Percentiles rank a stretch among this genome's conserved stretches.
Evolutionary conservation across 1,140 invertebrate species (phyloP).

Genomic region (Latrodectus geometricus): DNA sequence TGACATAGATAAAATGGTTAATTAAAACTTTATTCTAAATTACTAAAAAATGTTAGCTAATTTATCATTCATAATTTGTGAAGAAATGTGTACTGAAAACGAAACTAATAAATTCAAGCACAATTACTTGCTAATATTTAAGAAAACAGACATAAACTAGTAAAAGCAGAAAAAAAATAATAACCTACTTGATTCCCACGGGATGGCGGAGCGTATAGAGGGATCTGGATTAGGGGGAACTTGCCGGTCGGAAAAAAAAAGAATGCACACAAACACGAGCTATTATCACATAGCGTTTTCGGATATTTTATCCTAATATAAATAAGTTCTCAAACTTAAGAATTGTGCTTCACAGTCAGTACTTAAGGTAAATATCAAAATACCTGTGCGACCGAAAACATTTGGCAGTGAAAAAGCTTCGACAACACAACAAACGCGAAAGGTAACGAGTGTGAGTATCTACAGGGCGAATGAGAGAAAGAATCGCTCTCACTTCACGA

Average conservation of each 20-base stretch:
- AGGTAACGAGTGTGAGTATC: constrained; percentile 9
- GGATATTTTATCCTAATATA: not conserved
- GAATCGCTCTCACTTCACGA: constrained; percentile 17
- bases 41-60: no score
- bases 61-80: no score
- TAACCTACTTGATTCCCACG: not conserved
- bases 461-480: constrained; percentile 25
- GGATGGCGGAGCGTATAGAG: not conserved
- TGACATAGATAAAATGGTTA: no score
- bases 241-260: not conserved
- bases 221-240: not conserved
- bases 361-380: not conserved
- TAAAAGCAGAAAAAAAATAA: not conserved
- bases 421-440: constrained; percentile 14
- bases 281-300: not conserved
- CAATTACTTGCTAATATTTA: no score
- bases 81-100: no score
- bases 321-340: no score
- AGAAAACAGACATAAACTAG: no score
- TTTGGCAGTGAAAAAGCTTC: constrained; percentile 31
- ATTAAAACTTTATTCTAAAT: no score
- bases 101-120: no score
- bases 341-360: no score
- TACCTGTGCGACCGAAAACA: constrained; percentile 25
- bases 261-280: not conserved